phyloP scores from a whole-genome alignment of 2,113 vertebrate genomes.

The Stigmatopora nigra region DNA sequence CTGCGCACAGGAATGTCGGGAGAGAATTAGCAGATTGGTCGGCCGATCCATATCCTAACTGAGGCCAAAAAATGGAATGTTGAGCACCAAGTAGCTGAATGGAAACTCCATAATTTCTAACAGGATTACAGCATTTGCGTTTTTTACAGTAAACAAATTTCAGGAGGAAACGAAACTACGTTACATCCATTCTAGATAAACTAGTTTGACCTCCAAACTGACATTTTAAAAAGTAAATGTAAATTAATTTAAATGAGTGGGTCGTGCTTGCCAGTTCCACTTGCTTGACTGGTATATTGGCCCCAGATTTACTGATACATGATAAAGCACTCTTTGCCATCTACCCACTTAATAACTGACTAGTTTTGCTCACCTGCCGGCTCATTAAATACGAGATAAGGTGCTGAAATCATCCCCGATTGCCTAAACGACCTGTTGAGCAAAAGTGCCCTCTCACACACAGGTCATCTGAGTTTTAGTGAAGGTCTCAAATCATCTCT shows the following conservation, averaged over 20 bases:
- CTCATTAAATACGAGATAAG: constrained; percentile 45
- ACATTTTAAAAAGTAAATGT: too few relatives aligned
- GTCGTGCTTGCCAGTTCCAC: constrained; percentile 1
- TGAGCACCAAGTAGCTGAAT: too few relatives aligned
- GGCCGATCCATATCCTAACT: too few relatives aligned
- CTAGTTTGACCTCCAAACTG: too few relatives aligned
- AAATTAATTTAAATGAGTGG: too few relatives aligned
- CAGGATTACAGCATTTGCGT: too few relatives aligned
- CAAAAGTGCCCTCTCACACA: constrained; percentile 8
- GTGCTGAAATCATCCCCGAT: constrained; percentile 14
- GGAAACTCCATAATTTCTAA: too few relatives aligned
- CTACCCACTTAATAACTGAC: constrained; percentile 31
- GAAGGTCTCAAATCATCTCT: background rate
- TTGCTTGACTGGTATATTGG: constrained; percentile 29
- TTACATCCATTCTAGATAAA: too few relatives aligned
- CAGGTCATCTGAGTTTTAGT: constrained; percentile 16
- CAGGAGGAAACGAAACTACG: too few relatives aligned
- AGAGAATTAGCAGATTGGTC: constrained; percentile 42
- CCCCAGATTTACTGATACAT: constrained; percentile 31
- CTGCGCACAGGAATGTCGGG: constrained; percentile 53
- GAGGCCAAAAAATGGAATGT: too few relatives aligned
- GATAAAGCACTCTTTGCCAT: constrained; percentile 47
- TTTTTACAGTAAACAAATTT: too few relatives aligned
- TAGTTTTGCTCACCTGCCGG: constrained; percentile 15
- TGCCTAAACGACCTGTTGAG: constrained; percentile 25